These are phyloP conservation scores for Onychomys torridus DNA, from an alignment of 2,797 vertebrate genomes.

Conservation along the genomic window DNA sequence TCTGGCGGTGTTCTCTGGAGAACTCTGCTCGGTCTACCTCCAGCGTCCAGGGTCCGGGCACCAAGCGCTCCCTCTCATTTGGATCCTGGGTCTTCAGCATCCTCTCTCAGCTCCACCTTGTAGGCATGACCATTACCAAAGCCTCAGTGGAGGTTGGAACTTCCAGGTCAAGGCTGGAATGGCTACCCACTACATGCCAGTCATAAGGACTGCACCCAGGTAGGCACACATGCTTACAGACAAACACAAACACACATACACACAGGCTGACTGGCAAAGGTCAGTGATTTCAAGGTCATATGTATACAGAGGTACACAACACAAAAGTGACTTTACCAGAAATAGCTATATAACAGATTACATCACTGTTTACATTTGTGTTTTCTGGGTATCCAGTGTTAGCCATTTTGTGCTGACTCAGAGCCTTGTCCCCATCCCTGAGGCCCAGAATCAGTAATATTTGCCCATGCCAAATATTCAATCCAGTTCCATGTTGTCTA, in stretches of 20 bases:
- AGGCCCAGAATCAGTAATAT: neutral
- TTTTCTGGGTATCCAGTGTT: neutral
- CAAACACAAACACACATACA: neutral
- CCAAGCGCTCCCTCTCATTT: no score
- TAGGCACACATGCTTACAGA: neutral
- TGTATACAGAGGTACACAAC: neutral
- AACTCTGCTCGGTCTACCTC: no score
- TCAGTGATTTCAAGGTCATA: neutral
- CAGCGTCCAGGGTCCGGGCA: no score
- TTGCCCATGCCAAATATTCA: neutral
- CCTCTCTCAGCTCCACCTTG: no score
- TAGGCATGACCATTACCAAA: no score
- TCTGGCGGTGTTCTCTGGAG: no score
- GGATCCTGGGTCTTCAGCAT: no score
- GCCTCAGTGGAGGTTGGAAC: no score
- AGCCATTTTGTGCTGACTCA: neutral
- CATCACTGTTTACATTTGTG: neutral
- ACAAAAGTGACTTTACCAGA: neutral
- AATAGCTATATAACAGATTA: neutral
- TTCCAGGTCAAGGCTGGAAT: no score
- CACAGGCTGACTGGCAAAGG: neutral
- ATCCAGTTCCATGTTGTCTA: neutral
- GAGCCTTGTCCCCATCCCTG: no score
- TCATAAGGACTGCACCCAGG: neutral
- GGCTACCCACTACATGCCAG: neutral